Base-by-base conservation (phyloP, 1,140 invertebrate species). In the Stegodyphus dumicola region DNA sequence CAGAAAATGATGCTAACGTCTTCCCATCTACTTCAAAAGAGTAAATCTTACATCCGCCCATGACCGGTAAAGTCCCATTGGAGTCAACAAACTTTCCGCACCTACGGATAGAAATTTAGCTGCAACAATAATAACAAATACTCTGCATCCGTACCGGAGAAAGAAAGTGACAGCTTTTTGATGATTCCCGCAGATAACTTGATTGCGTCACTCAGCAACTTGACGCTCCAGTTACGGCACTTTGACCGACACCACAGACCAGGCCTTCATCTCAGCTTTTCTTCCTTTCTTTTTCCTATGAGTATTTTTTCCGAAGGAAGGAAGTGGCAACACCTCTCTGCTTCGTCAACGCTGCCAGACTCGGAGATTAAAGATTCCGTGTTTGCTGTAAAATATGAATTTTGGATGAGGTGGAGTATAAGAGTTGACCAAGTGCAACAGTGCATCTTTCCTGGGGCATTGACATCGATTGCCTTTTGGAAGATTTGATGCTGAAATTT, bases 51-150 rank as follows among this genome's bases (percentile, higher is more conserved):
- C 33, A 33, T 33, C 33, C 33, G 33, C 33, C 33, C 33, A 33
- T 33, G 33, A 33, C 33, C 33, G 33, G 33, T 33, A 33, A 33
- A 33, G 33, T 33, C 33, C 33, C 33, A 33, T 33, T 2, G 51
- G 52, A 70, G 77, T 79, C 77, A 70, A 70, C 66, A 79, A 79
- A 79, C 77, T 79, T 79, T 79, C 77, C 77, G 77, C 77, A 79
- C 65, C 17, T 48, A 54, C 67, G 77, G 67, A 54, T 51, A 70
- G 52, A 79, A 53, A 79, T 70, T 33, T 33, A 33, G 33, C 33
- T 33, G 33, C 33, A 33, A 33, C 18, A 54, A 79, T 56, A 53
- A 79, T 7, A 56, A 48, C 54, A n/a, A 17, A 17, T 18, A 52
- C 17, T 33, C 52, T 51, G 56, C 77, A 79, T 79, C 77, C 77